Evolutionary conservation across 2,113 vertebrate species (phyloP), one percentile per base, ranked within the genome.

Genomic region (Ptilorrhoa leucosticta): DNA sequence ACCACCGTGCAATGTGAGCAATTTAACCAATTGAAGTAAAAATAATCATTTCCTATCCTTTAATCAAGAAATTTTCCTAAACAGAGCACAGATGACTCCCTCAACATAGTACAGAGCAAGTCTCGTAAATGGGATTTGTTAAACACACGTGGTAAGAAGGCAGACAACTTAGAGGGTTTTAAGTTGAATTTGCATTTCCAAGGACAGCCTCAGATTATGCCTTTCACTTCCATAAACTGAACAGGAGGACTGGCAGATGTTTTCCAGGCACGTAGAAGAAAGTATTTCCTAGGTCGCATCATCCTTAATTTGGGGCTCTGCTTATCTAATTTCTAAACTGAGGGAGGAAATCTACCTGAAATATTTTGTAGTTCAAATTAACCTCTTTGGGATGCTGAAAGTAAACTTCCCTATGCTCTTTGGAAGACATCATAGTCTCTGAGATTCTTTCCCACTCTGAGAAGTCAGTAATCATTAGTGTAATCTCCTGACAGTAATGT

Each of bases 1-100:
- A 83, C 78, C 82, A 66, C 40, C 56, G 18, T 65, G 47, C 63
- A 81, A 76, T 35, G 39, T 56, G 82, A 93, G 64, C 51, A 53
- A 60, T 93, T 81, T 68, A 91, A 81, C 51, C 3, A 7, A 71
- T 0, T 60, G 68, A 94, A 84, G 53, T 86, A 94, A 97, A 96
- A 96, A 95, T 68, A 88, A 77, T 88, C 0, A 68, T 83, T 96
- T 96, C 79, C 63, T 90, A 86, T 63, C 30, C 58, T 88, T 70
- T 70, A 91, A 78, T 80, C 68, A 71, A 21, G 24, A 65, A 87
- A 70, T 37, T 10, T 86, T 91, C 66, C 51, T 86, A 88, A 96
- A 81, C 15, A 88, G 78, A 73, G 18, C 10, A 47, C 7, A 44
- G 51, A 77, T 71, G 86, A 45, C 13, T 87, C 22, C 27, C 31